A percentile compares a stretch with the other conserved stretches of the same genome.
phyloP scores from a whole-genome alignment of 2,797 vertebrate species.

The Trachurus trachurus region DNA sequence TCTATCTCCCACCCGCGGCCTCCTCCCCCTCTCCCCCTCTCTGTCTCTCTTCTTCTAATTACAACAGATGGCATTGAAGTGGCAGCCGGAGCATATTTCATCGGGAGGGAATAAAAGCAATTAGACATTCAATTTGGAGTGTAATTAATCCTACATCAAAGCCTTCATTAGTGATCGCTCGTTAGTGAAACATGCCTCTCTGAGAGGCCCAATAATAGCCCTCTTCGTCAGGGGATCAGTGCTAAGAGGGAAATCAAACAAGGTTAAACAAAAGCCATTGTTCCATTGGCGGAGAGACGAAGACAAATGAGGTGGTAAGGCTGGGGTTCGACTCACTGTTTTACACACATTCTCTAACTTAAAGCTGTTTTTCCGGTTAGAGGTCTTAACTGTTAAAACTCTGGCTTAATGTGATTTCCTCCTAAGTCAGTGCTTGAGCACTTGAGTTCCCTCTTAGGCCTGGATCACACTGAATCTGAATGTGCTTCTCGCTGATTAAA shows the following conservation, averaged over 20 bases:
- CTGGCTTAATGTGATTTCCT: conserved; percentile 76
- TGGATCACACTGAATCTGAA: conserved; percentile 60
- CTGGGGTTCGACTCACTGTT: conserved; percentile 74
- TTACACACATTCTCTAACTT: conserved; percentile 76
- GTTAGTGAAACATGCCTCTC: conserved; percentile 85
- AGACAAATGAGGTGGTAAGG: conserved; percentile 81
- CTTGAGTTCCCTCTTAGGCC: conserved; percentile 56
- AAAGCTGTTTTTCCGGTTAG: conserved; percentile 74
- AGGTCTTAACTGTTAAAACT: conserved; percentile 79
- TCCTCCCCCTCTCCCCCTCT: conserved; percentile 23
- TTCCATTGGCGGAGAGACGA: conserved; percentile 78
- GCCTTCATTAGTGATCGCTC: conserved; percentile 86
- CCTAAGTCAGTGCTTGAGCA: conserved; percentile 64
- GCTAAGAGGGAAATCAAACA: conserved; percentile 86
- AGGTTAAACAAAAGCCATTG: conserved; percentile 87
- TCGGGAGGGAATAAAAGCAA: conserved; percentile 86
- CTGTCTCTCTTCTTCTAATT: conserved; percentile 83
- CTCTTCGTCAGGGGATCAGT: conserved; percentile 81
- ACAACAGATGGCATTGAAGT: conserved; percentile 86
- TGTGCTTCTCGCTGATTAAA: conserved; percentile 28
- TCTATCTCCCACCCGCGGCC: conserved; percentile 49
- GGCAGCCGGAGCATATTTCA: conserved; percentile 86
- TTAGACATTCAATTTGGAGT: conserved; percentile 89
- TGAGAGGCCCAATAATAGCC: conserved; percentile 83
- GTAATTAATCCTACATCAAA: conserved; percentile 90